Evolutionary conservation across 2,113 vertebrate species (phyloP).

Genomic region (Malurus melanocephalus): DNA sequence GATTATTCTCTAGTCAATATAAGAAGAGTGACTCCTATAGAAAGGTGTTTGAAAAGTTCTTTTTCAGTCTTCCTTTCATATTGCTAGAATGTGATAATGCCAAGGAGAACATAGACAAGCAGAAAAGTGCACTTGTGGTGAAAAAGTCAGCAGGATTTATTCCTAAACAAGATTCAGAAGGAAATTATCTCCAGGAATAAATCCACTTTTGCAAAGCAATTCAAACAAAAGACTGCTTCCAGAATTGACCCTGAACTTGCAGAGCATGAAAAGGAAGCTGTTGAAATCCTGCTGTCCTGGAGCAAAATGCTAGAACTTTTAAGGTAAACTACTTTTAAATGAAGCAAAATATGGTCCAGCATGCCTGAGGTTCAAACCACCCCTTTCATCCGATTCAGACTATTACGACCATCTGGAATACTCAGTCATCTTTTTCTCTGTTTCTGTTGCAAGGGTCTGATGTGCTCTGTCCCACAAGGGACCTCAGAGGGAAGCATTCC

Average conservation of each 20-base stretch:
- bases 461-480: slow-evolving; percentile 10
- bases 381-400: background rate
- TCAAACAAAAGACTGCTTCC: background rate
- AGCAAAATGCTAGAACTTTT: background rate
- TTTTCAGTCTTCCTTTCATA: background rate
- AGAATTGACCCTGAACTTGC: background rate
- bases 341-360: background rate
- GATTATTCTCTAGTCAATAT: background rate
- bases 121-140: background rate
- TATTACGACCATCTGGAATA: slow-evolving; percentile 43
- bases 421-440: slow-evolving; percentile 16
- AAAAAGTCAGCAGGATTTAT: background rate
- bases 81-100: background rate
- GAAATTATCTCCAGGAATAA: background rate
- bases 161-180: background rate
- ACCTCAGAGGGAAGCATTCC: slow-evolving; percentile 4
- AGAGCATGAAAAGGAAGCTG: background rate
- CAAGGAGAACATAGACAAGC: background rate
- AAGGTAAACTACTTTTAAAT: slow-evolving; percentile 17
- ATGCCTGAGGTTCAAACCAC: background rate
- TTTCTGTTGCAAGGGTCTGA: slow-evolving; percentile 11
- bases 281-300: background rate
- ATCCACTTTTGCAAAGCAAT: background rate
- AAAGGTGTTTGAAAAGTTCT: background rate
- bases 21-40: background rate